Base-by-base conservation (phyloP, 2,113 vertebrate species). In the Crotalus tigris region DNA sequence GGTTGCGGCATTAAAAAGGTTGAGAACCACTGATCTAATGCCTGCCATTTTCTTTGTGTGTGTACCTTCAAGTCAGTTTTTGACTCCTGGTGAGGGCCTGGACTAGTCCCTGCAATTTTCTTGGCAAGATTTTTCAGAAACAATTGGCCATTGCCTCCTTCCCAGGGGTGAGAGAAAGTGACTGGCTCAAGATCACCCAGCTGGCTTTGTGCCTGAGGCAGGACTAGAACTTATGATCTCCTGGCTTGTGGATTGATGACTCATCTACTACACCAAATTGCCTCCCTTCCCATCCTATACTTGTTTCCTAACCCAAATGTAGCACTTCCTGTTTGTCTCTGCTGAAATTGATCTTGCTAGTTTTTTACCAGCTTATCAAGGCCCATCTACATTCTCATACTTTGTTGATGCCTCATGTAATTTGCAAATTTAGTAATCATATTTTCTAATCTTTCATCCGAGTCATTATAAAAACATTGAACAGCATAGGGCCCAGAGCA, bases 341-440 rank as follows among this genome's bases (percentile, higher is more conserved):
- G 24, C 24, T 26, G 46, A 87, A 29, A 51, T 26, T 3, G 46
- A 39, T 44, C 7, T 81, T 81, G 33, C 3, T 0, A 26, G 92
- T n/a, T 57, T 86, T 49, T 15, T 54, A 54, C 8, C 57, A 53
- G 95, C 93, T 94, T 91, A 90, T 89, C 6, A 5, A 55, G 90
- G 93, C 87, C 49, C 54, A 91, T 92, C 87, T 55, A 91, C 64
- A 29, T 91, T 93, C 89, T 85, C 69, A 44, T n/a, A 29, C 90
- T 21, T 39, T 44, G 75, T 44, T 21, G 33, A 21, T 81, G 39
- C 33, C 75, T 44, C 2, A 3, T 39, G 7, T 21, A 39, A 44
- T 81, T 81, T 81, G 7, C 17, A 81, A 81, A 81, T 81, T 81
- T 81, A 21, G 33, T 81, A 39, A 81, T 81, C 1, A 17, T 44